Evolutionary conservation across 2,888 invertebrate species (phyloP).

Genomic region (Stenotaenia linearis): DNA sequence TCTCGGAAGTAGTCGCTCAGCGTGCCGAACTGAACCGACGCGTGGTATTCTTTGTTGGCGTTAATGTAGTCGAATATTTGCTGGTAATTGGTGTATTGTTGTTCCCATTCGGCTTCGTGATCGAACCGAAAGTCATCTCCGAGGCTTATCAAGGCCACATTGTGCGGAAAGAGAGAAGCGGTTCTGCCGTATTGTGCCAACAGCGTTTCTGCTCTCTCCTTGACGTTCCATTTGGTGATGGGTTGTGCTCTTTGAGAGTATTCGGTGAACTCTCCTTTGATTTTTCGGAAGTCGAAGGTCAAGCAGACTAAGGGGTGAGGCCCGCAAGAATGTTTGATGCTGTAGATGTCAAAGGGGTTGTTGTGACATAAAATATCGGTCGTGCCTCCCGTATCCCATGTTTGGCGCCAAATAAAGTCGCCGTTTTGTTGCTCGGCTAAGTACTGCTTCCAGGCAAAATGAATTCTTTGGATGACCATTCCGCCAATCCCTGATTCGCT

Average conservation of each 20-base stretch:
- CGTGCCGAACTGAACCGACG: conserved; percentile 81
- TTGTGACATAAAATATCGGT: conserved; percentile 75
- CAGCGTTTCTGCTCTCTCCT: conserved; percentile 73
- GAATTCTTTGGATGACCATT: conserved; percentile 86
- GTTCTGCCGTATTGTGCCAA: conserved; percentile 84
- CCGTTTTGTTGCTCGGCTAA: conserved; percentile 73
- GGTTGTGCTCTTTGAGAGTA: conserved; percentile 73
- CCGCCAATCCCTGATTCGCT: conserved; percentile 73
- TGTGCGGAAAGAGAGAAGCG: conserved; percentile 81
- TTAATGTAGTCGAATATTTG: conserved; percentile 86
- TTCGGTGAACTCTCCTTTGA: conserved; percentile 85
- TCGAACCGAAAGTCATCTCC: conserved; percentile 97
- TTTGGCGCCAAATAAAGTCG: conserved; percentile 86
- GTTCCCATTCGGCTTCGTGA: conserved; percentile 82
- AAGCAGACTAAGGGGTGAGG: conserved; percentile 70
- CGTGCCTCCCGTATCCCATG: conserved; percentile 57
- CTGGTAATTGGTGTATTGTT: conserved; percentile 88
- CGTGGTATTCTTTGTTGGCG: conserved; percentile 61
- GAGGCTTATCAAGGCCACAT: conserved; percentile 85
- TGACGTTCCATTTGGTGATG: conserved; percentile 77
- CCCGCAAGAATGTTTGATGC: conserved; percentile 92
- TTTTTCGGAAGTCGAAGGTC: conserved; percentile 59
- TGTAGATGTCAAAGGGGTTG: conserved; percentile 93
- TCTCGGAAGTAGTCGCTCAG: conserved; percentile 80
- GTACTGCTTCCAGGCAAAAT: conserved; percentile 95